Evolutionary conservation across 2,888 invertebrate genomes (phyloP).

Genomic region (Pollenia griseotomentosa): DNA sequence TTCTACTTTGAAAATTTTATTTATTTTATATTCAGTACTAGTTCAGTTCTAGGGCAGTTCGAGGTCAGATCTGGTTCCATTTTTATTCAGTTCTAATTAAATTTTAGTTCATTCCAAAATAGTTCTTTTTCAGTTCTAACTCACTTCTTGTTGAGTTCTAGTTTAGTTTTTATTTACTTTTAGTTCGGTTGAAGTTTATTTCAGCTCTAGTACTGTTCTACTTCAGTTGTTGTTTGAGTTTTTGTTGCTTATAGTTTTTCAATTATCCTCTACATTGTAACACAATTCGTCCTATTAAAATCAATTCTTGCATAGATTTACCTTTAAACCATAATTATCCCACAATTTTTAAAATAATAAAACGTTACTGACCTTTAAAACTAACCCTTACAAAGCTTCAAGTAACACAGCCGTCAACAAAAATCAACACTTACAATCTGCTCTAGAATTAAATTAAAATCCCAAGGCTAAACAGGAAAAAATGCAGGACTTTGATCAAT

Average conservation of each 20-base stretch:
- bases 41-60: too few species aligned
- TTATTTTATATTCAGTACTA: too few species aligned
- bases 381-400: conserved; percentile 8
- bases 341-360: background rate
- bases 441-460: background rate
- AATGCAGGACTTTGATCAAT: conserved; percentile 23
- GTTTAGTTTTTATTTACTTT: too few species aligned
- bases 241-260: background rate
- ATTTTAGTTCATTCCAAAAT: too few species aligned
- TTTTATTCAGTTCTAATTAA: too few species aligned
- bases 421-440: background rate
- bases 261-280: background rate
- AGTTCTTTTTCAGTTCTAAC: too few species aligned
- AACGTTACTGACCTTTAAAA: conserved; percentile 28
- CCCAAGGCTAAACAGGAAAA: conserved; percentile 6
- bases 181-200: too few species aligned
- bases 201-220: too few species aligned
- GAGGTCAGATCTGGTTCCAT: too few species aligned
- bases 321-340: conserved; percentile 16
- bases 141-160: too few species aligned
- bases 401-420: background rate
- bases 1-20: too few species aligned
- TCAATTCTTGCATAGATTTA: background rate
- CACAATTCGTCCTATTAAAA: background rate
- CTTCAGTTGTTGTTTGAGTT: background rate